Base-by-base conservation (phyloP, 2,888 invertebrate genomes). In the Torymus tubicola region DNA sequence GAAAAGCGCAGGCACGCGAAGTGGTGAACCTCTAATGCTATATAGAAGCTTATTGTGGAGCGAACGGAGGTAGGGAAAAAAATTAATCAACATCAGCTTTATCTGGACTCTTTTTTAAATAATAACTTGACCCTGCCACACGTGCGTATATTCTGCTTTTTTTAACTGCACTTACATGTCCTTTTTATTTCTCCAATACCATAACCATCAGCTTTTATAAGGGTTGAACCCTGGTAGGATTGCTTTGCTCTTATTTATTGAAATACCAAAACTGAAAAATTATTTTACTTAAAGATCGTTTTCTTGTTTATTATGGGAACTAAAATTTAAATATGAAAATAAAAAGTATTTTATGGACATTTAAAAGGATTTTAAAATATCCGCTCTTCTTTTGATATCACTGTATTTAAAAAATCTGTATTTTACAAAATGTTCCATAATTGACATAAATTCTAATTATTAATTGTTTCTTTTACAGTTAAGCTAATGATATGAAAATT, bases 151-250 rank as follows among this genome's bases (percentile, higher is more conserved):
- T 21, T 21, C 5, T 14, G 13, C 52, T 16, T 21, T 68, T 57
- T 69, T 31, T 55, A 18, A 1, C 16, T 57, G 4, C 31, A 31
- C 3, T 3, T 8, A 18, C 13, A 52, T 3, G 12, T 13, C 14
- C 18, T 24, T 18, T 2, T 14, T n/a, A 8, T 31, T 57, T 18
- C n/a, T 3, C 31, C 11, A 24, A 31, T 57, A 57, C 69, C 57
- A 57, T 69, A 57, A 69, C 69, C 24, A 69, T 57, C 57, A 57
- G 18, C 31, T 69, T 69, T 69, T 69, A 57, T 16, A 11, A 14
- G 31, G 57, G 67, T 67, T 50, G 31, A 18, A 24, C 11, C 14
- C 13, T 16, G 21, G 3, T 24, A 67, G 21, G 53, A 53, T 67
- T 53, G 21, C 53, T 14, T 67, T 67, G 2, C 21, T n/a, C 12